Base-by-base conservation (phyloP, 1,140 invertebrate genomes). In the Papilio dardanus region DNA sequence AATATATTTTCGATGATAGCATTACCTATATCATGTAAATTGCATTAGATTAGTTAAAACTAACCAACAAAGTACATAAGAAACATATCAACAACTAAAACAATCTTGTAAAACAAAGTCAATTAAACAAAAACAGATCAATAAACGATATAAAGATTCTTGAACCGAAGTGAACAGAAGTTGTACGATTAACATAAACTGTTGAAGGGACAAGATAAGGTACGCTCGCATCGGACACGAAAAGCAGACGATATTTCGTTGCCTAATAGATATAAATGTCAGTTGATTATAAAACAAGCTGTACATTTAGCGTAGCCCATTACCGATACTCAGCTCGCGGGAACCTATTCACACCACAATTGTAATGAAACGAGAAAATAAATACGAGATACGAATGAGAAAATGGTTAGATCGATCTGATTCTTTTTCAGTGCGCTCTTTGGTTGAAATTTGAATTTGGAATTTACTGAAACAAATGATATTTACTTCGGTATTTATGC, bases 241-340 rank as follows among this genome's bases (percentile, higher is more conserved):
- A 62, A 71, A 42, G 6, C 37, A 71, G 31, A 46, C 37, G 40
- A 71, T 46, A 46, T 71, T 69, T 42, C 67, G 21, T 69, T 31
- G 37, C 24, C 37, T 69, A 69, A 69, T 69, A 69, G 67, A 69
- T 69, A 69, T 69, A 69, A 69, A 69, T 69, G 67, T 69, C 67
- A 69, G 67, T 42, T 46, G 67, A 69, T 69, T 42, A 37, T 69
- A 69, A 69, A 42, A 69, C 67, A 69, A 69, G 67, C 37, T 21
- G 28, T 40, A 19, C 24, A 19, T 69, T 69, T 69, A 69, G 40
- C 68, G 68, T 62, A 10, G 10, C 28, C 68, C 68, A 71, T 71
- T 71, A 71, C 24, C 28, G 16, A 24, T 21, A 37, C 24, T 46
- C 68, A n/a, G 28, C 28, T 42, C 21, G 8, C 37, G 69, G 40